Evolutionary conservation across 2,113 vertebrate species (phyloP).

Genomic region (Mobula hypostoma): DNA sequence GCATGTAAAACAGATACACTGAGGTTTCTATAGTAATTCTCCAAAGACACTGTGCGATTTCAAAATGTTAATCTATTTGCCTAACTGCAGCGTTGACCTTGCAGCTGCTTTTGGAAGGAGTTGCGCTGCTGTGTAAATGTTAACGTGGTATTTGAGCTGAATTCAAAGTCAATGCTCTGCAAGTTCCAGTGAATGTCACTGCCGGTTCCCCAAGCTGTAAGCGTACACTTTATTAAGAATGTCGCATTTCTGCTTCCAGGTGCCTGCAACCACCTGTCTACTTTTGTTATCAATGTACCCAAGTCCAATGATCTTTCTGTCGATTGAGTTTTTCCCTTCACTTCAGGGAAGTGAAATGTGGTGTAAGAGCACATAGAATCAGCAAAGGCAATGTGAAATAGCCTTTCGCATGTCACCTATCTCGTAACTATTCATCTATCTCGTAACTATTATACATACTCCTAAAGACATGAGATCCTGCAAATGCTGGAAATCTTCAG

Average conservation of each 20-base stretch:
- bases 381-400: background rate
- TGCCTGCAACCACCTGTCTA: background rate
- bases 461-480: no score
- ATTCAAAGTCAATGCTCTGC: background rate
- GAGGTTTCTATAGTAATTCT: background rate
- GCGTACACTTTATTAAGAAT: background rate
- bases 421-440: background rate
- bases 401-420: background rate
- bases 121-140: background rate
- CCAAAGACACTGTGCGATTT: background rate
- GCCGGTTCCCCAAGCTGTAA: background rate
- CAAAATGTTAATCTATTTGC: background rate
- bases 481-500: no score
- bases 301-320: background rate
- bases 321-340: background rate
- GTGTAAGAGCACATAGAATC: background rate
- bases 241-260: background rate
- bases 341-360: background rate
- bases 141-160: background rate
- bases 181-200: background rate
- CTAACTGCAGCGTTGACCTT: background rate
- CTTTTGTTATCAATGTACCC: no score
- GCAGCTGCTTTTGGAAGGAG: background rate
- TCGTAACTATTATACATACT: no score
- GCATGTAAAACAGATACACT: background rate